Evolutionary conservation across 2,888 invertebrate species (phyloP).

Genomic region (Lochmaea crataegi): DNA sequence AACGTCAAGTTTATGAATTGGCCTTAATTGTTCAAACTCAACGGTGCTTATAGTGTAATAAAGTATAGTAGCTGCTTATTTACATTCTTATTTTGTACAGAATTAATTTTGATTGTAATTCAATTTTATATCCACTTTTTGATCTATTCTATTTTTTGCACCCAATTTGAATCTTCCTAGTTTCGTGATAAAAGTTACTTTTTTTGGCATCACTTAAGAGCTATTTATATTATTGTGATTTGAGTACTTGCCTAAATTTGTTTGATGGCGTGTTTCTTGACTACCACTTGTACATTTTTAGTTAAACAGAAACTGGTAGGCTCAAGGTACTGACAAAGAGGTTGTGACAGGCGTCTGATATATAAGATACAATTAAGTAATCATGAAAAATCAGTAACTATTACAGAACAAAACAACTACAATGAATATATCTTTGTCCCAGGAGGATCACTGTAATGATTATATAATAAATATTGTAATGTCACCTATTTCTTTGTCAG

Average conservation of each 20-base stretch:
- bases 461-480: not conserved
- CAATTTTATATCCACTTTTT: conserved; percentile 7
- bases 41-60: no score
- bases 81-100: no score
- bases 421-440: no score
- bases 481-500: not conserved
- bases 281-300: not conserved
- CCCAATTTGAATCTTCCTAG: conserved; percentile 25
- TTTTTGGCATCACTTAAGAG: conserved; percentile 23
- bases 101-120: no score
- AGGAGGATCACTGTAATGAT: no score
- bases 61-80: no score
- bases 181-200: conserved; percentile 36
- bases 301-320: not conserved
- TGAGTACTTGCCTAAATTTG: not conserved
- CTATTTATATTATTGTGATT: conserved; percentile 5
- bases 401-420: no score
- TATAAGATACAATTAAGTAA: not conserved
- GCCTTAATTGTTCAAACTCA: no score
- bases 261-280: not conserved
- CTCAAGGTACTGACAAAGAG: not conserved
- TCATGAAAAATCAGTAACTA: no score
- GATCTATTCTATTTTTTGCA: conserved; percentile 33
- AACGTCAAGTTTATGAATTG: no score
- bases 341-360: not conserved